These are phyloP conservation scores for Notospermus geniculatus DNA, from an alignment of 1,140 invertebrate species.

Conservation along the genomic window DNA sequence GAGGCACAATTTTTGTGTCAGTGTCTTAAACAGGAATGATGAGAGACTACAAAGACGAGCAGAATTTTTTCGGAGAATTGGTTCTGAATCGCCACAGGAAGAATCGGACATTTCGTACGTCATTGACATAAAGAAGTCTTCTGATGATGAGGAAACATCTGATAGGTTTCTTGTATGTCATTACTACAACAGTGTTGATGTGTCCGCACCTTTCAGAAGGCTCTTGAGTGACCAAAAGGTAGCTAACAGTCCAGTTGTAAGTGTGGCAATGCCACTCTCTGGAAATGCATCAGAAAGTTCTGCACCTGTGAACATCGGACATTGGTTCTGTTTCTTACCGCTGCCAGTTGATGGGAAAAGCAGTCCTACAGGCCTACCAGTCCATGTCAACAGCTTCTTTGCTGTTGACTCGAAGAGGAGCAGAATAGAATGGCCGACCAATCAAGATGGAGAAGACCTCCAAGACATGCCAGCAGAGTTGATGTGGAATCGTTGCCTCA, in stretches of 20 bases:
- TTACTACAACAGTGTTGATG: not conserved
- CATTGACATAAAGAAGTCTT: no score
- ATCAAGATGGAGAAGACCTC: constrained; percentile 13
- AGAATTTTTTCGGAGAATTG: not conserved
- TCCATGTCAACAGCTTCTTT: constrained; percentile 31
- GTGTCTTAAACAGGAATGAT: not conserved
- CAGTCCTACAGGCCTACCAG: constrained; percentile 21
- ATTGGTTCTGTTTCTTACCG: constrained; percentile 27
- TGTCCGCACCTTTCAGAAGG: constrained; percentile 1
- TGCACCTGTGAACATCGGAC: constrained; percentile 11
- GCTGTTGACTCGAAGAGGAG: constrained; percentile 29
- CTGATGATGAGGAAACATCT: not conserved
- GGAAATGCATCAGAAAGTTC: not conserved
- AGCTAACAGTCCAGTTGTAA: constrained; percentile 5
- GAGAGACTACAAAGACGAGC: not conserved
- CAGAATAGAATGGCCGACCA: constrained; percentile 33
- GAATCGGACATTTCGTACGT: no score
- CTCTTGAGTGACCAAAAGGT: not conserved
- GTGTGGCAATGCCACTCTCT: constrained; percentile 10
- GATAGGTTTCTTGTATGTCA: not conserved
- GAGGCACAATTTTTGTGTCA: not conserved
- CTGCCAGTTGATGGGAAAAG: constrained; percentile 22
- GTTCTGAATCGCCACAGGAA: no score
- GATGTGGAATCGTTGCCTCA: constrained; percentile 20
- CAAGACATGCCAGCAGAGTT: constrained; percentile 1